These are phyloP conservation scores for Denticeps clupeoides DNA, from an alignment of 2,797 vertebrate genomes.

Conservation along the genomic window DNA sequence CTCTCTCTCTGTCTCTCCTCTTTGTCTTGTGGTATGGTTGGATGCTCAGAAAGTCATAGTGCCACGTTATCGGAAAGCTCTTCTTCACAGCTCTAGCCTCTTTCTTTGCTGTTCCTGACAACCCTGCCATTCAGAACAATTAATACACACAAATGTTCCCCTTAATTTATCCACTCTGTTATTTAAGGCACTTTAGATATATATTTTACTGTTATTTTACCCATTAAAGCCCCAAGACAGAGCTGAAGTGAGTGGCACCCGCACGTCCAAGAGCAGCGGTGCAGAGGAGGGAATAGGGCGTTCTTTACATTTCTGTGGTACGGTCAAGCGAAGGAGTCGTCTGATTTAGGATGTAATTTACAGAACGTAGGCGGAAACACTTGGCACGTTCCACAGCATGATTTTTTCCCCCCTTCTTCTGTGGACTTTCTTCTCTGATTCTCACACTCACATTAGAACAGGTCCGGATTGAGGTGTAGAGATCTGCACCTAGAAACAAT, in stretches of 20 bases:
- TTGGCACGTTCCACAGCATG: neutral
- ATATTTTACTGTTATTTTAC: too few species aligned
- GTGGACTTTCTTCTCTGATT: neutral
- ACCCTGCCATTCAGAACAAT: too few species aligned
- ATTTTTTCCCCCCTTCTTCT: neutral
- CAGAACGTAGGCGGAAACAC: neutral
- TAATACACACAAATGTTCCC: too few species aligned
- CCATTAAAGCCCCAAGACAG: neutral
- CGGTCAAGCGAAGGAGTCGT: neutral
- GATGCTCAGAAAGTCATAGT: conserved; percentile 17
- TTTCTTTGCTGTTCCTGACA: conserved; percentile 10
- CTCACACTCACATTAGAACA: neutral
- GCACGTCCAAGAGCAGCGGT: neutral
- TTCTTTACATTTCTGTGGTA: neutral
- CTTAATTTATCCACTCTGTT: too few species aligned
- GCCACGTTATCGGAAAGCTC: conserved; percentile 31
- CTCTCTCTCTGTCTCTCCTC: conserved; percentile 5
- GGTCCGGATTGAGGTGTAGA: too few species aligned
- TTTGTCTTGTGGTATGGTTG: conserved; percentile 2
- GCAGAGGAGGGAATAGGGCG: neutral
- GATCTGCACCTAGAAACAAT: too few species aligned
- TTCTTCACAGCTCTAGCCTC: neutral
- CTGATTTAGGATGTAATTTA: neutral
- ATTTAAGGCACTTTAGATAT: too few species aligned
- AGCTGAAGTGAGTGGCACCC: neutral